Evolutionary conservation across 2,888 invertebrate species (phyloP).

Genomic region (Hipparchia sbordonii): DNA sequence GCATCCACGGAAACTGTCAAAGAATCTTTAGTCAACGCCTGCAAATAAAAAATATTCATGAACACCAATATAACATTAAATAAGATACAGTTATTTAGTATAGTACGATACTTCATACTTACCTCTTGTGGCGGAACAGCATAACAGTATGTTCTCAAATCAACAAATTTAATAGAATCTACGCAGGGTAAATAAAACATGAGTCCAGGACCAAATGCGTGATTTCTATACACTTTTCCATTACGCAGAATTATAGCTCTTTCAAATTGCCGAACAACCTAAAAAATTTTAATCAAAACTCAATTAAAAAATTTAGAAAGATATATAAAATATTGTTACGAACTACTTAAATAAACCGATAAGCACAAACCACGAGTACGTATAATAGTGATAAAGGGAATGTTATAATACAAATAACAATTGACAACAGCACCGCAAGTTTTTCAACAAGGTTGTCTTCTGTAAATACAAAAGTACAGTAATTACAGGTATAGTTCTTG

Average conservation of each 20-base stretch:
- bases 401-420: slow-evolving; percentile 48
- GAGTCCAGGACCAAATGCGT: slow-evolving; percentile 89
- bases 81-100: too few relatives aligned
- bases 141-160: slow-evolving; percentile 94
- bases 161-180: slow-evolving; percentile 92
- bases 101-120: slow-evolving; percentile 29
- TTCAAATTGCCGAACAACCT: slow-evolving; percentile 91
- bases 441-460: slow-evolving; percentile 52
- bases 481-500: too few relatives aligned
- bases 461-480: slow-evolving; percentile 42
- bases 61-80: neutral
- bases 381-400: slow-evolving; percentile 58
- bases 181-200: slow-evolving; percentile 95
- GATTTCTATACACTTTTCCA: slow-evolving; percentile 87
- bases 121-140: slow-evolving; percentile 97
- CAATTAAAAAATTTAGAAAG: too few relatives aligned
- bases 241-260: slow-evolving; percentile 92
- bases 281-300: slow-evolving; percentile 13
- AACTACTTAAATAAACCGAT: neutral
- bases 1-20: slow-evolving; percentile 96
- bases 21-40: slow-evolving; percentile 85
- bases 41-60: slow-evolving; percentile 28
- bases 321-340: neutral
- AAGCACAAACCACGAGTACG: slow-evolving; percentile 54
- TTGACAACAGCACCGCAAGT: slow-evolving; percentile 49